Evolutionary conservation across 2,888 invertebrate species (phyloP).

Genomic region (Hypercompe scribonia): DNA sequence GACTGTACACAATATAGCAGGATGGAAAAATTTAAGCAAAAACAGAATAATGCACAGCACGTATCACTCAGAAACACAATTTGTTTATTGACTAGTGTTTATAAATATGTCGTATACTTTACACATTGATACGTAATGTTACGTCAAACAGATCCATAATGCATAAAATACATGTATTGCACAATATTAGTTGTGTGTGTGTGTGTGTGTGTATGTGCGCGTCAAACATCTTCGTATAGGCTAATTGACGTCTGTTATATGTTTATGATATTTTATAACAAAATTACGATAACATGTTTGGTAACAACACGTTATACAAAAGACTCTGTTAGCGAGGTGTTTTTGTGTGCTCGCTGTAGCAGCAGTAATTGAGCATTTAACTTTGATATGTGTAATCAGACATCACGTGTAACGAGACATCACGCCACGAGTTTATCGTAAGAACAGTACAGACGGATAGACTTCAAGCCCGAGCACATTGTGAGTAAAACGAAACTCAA

Average conservation of each 20-base stretch:
- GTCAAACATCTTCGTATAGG: background rate
- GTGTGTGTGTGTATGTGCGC: background rate
- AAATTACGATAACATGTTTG: background rate
- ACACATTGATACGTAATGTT: slow-evolving; percentile 15
- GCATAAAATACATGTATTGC: background rate
- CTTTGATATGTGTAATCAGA: background rate
- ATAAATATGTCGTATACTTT: background rate
- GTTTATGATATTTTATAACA: background rate
- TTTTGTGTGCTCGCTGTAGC: background rate
- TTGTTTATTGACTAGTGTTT: background rate
- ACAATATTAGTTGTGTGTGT: background rate
- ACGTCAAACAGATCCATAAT: background rate
- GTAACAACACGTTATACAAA: background rate
- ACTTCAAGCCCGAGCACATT: background rate
- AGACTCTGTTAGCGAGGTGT: background rate
- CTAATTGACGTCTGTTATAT: background rate
- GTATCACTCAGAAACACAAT: slow-evolving; percentile 5
- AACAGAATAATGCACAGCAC: background rate
- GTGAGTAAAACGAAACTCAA: background rate
- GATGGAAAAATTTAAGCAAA: background rate
- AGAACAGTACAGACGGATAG: background rate
- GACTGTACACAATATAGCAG: background rate
- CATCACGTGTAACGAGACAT: background rate
- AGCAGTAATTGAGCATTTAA: background rate
- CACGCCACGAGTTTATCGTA: background rate